phyloP scores from a whole-genome alignment of 2,888 invertebrate species.

The Nomada hirtipes region DNA sequence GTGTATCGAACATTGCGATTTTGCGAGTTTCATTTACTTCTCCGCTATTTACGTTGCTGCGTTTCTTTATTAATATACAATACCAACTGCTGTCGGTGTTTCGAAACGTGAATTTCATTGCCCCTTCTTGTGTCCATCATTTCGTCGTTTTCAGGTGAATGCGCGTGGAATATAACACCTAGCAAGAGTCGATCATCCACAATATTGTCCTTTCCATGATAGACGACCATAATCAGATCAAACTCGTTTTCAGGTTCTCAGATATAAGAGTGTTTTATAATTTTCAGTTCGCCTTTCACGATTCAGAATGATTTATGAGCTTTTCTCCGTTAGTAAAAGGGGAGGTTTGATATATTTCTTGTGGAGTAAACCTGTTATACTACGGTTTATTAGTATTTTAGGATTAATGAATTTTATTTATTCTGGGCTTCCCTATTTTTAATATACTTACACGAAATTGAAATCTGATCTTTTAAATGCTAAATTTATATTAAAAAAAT shows the following conservation, averaged over 20 bases:
- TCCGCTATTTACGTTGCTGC: background rate
- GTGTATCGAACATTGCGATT: background rate
- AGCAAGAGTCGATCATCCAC: background rate
- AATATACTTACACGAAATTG: no score
- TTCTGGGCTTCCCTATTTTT: background rate
- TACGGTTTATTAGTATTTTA: no score
- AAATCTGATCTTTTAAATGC: no score
- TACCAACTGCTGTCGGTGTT: background rate
- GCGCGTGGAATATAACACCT: background rate
- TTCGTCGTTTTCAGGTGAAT: background rate
- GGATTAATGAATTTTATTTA: background rate
- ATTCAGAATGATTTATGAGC: background rate
- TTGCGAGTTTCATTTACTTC: background rate
- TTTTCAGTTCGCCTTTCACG: no score
- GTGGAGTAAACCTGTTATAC: no score
- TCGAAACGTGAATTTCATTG: conserved; percentile 11
- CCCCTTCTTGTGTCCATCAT: background rate
- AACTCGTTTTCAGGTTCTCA: background rate
- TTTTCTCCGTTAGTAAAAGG: background rate
- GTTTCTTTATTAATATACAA: background rate
- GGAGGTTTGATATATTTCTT: background rate
- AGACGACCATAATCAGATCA: background rate
- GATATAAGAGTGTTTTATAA: background rate
- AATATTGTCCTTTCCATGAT: background rate
- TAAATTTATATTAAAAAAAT: no score